Conservation (phyloP, 2,113 vertebrate genomes). For the Aegotheles bennettii region DNA sequence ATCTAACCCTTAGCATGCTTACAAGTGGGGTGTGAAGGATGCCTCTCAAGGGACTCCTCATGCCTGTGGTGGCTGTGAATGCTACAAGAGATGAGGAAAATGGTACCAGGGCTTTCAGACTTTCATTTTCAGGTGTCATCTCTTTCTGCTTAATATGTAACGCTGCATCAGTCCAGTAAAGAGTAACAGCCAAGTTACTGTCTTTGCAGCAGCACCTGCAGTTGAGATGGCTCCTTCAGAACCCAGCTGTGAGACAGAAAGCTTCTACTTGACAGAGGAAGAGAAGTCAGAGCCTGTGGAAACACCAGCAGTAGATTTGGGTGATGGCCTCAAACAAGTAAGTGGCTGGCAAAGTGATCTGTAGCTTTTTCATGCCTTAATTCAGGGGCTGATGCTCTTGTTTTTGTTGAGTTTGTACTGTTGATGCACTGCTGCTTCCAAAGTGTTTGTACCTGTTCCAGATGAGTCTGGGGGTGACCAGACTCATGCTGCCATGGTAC, state of each 20-base stretch:
- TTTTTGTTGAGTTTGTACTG: background rate
- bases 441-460: background rate
- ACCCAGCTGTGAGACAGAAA: background rate
- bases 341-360: background rate
- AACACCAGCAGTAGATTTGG: background rate
- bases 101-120: background rate
- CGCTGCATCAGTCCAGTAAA: background rate
- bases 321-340: slow-evolving; percentile 52
- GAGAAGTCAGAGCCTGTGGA: background rate
- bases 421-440: background rate
- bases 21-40: background rate
- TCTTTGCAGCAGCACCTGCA: background rate
- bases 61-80: background rate
- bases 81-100: background rate
- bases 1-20: background rate
- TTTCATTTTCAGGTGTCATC: background rate
- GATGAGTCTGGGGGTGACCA: background rate
- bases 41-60: background rate
- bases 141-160: slow-evolving; percentile 21
- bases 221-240: slow-evolving; percentile 13
- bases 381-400: background rate
- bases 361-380: background rate
- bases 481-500: background rate
- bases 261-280: background rate
- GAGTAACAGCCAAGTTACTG: background rate